Percentiles rank a stretch among this genome's conserved stretches.
phyloP scores from a whole-genome alignment of 1,140 invertebrate species.

The Drosophila miranda region DNA sequence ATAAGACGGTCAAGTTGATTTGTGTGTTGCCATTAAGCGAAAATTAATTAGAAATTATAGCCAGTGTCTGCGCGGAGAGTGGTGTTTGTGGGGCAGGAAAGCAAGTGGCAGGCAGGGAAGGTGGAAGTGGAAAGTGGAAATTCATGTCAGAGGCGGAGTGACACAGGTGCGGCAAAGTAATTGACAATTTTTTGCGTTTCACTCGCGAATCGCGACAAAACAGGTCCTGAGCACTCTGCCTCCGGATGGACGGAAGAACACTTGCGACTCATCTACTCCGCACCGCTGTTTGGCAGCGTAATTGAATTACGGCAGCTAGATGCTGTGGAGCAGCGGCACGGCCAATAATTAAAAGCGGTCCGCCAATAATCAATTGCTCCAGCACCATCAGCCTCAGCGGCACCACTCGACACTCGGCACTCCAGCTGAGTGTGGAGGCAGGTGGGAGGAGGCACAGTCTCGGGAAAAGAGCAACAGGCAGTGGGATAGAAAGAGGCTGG shows the following conservation, averaged over 20 bases:
- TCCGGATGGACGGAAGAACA: background rate
- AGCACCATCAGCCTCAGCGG: too few relatives aligned
- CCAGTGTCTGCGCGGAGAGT: background rate
- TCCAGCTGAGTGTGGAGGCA: conserved; percentile 56
- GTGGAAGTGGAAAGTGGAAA: conserved; percentile 39
- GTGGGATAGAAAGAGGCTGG: conserved; percentile 3
- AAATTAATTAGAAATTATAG: conserved; percentile 63
- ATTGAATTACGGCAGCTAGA: conserved; percentile 64
- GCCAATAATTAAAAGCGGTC: conserved; percentile 72
- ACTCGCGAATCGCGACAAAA: conserved; percentile 11
- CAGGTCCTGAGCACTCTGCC: background rate
- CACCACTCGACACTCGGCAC: conserved; percentile 10
- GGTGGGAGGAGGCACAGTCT: conserved; percentile 33
- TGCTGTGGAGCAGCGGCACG: conserved; percentile 11
- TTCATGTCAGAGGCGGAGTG: conserved; percentile 22
- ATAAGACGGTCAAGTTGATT: conserved; percentile 55
- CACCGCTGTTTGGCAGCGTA: conserved; percentile 64
- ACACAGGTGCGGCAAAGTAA: conserved; percentile 40
- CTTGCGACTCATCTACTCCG: conserved; percentile 21
- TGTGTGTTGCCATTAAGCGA: conserved; percentile 54
- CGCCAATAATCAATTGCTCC: conserved; percentile 70
- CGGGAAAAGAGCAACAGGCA: conserved; percentile 42
- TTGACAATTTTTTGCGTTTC: conserved; percentile 56
- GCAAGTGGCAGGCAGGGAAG: background rate
- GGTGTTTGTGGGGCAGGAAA: background rate